These are phyloP conservation scores for Oikopleura albicans DNA, from an alignment of 23 tunicate genomes.

Conservation along the genomic window DNA sequence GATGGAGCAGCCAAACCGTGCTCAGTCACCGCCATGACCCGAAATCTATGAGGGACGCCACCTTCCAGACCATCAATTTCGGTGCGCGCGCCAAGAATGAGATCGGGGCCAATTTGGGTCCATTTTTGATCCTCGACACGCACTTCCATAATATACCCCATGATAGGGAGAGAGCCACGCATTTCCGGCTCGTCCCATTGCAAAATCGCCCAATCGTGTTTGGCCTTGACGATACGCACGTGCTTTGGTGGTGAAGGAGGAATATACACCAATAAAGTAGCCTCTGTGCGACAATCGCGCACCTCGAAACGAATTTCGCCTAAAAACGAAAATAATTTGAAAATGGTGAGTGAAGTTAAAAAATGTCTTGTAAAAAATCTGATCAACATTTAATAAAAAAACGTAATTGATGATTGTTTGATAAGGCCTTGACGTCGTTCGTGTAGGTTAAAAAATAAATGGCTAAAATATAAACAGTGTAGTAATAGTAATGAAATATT, in stretches of 20 bases:
- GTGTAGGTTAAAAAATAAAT: too few relatives aligned
- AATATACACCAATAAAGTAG: neutral
- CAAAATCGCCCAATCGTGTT: constrained; percentile 16
- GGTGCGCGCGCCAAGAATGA: neutral
- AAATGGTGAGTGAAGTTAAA: too few relatives aligned
- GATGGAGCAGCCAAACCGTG: neutral
- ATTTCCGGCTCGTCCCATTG: constrained; percentile 7
- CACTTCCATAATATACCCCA: neutral
- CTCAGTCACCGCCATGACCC: constrained; percentile 6
- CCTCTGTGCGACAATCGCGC: neutral
- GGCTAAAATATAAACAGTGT: too few relatives aligned
- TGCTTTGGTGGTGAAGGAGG: constrained; percentile 14
- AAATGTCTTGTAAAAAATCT: too few relatives aligned
- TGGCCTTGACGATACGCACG: neutral
- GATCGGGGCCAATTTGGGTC: neutral
- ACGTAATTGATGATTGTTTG: too few relatives aligned
- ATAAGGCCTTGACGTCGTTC: too few relatives aligned
- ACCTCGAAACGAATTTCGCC: neutral
- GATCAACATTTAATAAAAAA: too few relatives aligned
- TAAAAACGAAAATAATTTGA: too few relatives aligned
- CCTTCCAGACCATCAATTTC: neutral
- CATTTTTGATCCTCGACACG: constrained; percentile 10
- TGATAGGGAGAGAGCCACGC: constrained; percentile 1
- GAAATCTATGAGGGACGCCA: neutral
- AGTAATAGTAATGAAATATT: too few relatives aligned